These are phyloP conservation scores for Tachuris rubrigastra DNA, from an alignment of 2,113 vertebrate species.

Conservation along the genomic window DNA sequence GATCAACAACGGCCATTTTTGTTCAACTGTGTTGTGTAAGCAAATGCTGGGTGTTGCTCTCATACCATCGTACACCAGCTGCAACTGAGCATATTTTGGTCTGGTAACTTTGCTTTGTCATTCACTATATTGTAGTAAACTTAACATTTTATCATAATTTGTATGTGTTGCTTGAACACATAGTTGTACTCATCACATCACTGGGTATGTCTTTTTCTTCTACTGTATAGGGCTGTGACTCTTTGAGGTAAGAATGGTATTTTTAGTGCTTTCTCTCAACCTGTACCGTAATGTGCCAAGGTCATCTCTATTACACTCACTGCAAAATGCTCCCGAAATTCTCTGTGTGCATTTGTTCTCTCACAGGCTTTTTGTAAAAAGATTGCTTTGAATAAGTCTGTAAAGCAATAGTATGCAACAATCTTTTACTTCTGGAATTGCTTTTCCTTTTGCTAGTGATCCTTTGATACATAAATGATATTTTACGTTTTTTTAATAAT, in stretches of 20 bases:
- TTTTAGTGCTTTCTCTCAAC: conserved; percentile 5
- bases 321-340: background rate
- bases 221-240: background rate
- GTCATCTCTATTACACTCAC: background rate
- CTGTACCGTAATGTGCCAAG: background rate
- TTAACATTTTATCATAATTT: background rate
- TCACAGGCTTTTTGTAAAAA: background rate
- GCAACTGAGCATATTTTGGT: background rate
- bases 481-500: conserved; percentile 44
- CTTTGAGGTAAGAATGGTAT: background rate
- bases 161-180: background rate
- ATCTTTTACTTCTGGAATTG: conserved; percentile 13
- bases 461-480: conserved; percentile 18
- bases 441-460: background rate
- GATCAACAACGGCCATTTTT: background rate
- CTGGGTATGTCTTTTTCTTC: background rate
- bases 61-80: background rate
- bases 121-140: background rate
- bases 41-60: background rate
- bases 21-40: background rate
- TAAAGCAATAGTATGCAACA: conserved; percentile 15
- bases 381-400: background rate
- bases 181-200: background rate
- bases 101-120: background rate
- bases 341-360: background rate